Evolutionary conservation across 2,113 vertebrate species (phyloP).

Genomic region (Archocentrus centrarchus): DNA sequence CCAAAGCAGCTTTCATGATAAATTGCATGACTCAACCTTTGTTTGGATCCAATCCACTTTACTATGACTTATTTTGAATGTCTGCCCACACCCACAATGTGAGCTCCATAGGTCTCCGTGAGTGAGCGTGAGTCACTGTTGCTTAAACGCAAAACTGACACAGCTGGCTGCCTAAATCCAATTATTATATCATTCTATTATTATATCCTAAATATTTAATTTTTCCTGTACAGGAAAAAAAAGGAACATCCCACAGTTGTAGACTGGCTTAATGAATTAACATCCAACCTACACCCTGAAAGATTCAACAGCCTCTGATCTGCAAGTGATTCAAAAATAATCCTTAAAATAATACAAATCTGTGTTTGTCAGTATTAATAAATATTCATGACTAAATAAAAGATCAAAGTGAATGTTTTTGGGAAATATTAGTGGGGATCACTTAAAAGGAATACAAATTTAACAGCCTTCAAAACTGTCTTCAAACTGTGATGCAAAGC

Average conservation of each 20-base stretch:
- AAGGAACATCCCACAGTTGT: not conserved
- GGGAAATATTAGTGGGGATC: not conserved
- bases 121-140: conserved; percentile 43
- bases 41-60: conserved; percentile 61
- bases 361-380: not conserved
- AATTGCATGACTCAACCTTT: conserved; percentile 58
- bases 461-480: not conserved
- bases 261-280: conserved; percentile 30
- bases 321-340: not conserved
- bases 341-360: not conserved
- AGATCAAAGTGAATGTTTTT: not conserved
- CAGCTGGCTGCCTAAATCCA: conserved; percentile 39
- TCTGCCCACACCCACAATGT: conserved; percentile 48
- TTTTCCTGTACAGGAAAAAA: not conserved
- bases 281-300: not conserved
- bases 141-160: conserved; percentile 38
- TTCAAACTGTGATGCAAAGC: not conserved
- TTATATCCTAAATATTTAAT: conserved; percentile 12
- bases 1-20: conserved; percentile 22
- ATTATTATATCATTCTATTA: conserved; percentile 35
- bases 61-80: conserved; percentile 64
- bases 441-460: not conserved
- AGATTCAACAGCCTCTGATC: not conserved
- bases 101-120: conserved; percentile 28
- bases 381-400: not conserved